Evolutionary conservation across 2,888 invertebrate species (phyloP).

Genomic region (Harmothoe impar): DNA sequence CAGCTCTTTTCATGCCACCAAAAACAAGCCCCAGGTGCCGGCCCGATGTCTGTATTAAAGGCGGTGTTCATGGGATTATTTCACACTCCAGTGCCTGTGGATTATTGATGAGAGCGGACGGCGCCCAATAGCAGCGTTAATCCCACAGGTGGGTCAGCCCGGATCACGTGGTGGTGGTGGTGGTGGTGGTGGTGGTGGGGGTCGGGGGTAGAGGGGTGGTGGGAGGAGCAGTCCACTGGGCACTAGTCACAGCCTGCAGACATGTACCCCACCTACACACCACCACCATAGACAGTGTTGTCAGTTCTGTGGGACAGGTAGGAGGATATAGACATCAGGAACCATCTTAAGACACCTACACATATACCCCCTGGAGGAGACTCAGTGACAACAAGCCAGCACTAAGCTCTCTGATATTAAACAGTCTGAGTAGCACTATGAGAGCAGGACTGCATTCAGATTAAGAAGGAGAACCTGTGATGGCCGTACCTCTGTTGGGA

Average conservation of each 20-base stretch:
- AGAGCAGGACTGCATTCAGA: too few species aligned
- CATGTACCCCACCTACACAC: neutral
- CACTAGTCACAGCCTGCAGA: neutral
- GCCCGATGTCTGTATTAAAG: neutral
- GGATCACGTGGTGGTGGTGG: neutral
- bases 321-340: neutral
- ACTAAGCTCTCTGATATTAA: too few species aligned
- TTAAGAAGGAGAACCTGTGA: too few species aligned
- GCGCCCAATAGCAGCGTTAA: neutral
- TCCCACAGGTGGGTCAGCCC: neutral
- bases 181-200: neutral
- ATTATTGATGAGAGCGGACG: conserved; percentile 18
- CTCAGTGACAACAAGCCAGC: too few species aligned
- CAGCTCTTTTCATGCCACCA: neutral
- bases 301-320: neutral
- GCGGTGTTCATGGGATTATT: conserved; percentile 15
- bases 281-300: too few species aligned
- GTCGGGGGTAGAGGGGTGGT: neutral
- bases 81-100: neutral
- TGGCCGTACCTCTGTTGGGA: too few species aligned
- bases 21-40: neutral
- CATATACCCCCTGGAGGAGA: too few species aligned
- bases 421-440: too few species aligned
- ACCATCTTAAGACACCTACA: too few species aligned
- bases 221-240: neutral